A percentile compares a stretch with the other conserved stretches of the same genome.
Conservation (phyloP, 2,797 vertebrate genomes). For the Cryptoprocta ferox region DNA sequence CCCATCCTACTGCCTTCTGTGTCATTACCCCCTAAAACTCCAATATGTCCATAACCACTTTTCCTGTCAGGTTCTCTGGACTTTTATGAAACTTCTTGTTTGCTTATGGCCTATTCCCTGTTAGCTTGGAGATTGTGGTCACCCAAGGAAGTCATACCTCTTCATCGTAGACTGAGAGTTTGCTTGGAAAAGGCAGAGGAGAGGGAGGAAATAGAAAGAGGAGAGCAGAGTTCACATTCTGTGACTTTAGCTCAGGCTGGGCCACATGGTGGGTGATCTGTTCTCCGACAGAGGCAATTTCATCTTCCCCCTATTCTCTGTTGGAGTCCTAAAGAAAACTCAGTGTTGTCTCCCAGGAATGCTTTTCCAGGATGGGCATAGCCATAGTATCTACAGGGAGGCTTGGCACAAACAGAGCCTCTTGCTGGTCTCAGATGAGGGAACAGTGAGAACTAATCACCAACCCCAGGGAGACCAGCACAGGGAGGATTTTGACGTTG, state of each 20-base stretch:
- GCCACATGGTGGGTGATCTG: not conserved
- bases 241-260: not conserved
- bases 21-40: not conserved
- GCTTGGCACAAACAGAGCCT: constrained; percentile 27
- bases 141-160: not conserved
- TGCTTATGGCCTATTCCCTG: not conserved
- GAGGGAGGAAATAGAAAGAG: not conserved
- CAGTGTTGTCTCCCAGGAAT: constrained; percentile 15
- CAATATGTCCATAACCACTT: not conserved
- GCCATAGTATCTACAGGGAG: constrained; percentile 13
- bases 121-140: not conserved
- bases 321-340: not conserved
- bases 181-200: not conserved
- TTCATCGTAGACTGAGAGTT: not conserved
- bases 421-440: constrained; percentile 64
- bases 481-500: not conserved
- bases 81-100: not conserved
- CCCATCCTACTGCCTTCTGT: not conserved
- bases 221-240: not conserved
- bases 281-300: constrained; percentile 42
- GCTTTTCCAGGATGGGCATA: not conserved
- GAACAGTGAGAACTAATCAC: constrained; percentile 64
- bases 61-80: not conserved
- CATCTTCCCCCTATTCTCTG: not conserved
- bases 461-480: not conserved